Base-by-base conservation (phyloP, 2,797 vertebrate species). In the Helostoma temminkii region DNA sequence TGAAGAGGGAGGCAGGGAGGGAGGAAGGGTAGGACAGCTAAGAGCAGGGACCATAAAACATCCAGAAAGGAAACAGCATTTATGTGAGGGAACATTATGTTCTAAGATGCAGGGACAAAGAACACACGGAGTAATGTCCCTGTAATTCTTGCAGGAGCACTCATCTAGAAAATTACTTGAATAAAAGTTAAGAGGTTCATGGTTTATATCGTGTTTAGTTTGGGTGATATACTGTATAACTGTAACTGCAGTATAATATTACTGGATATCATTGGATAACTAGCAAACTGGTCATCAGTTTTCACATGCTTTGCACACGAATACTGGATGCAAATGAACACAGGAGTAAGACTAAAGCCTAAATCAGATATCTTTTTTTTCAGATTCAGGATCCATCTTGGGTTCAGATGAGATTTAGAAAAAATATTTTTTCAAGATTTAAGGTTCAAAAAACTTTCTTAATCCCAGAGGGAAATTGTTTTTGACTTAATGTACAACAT, bases 41-140 rank as follows among this genome's bases (percentile, higher is more conserved):
- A 50, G 41, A 72, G 68, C 49, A 64, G 42, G 36, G 60, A 58
- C 65, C 76, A 74, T 89, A 86, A 88, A 91, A 84, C 84, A 82
- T 61, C 26, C 34, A 18, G 37, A 56, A 75, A 76, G 43, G 75
- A 82, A 83, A 71, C 61, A 64, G 28, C 24, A 25, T 80, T 76
- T 56, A 78, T 71, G 61, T 64, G 48, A 56, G 42, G 49, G 72
- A 85, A 77, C 69, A 75, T 76, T 71, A 37, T 6, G 25, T 50
- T 55, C 24, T 66, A 30, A 83, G 79, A 62, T 54, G 36, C 61
- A 28, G 26, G 21, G 34, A 47, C n/a, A 49, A 50, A 59, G 32
- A 75, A 46, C 15, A 1, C 62, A 63, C 65, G 49, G 62, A 82
- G 55, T 64, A 65, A 64, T 63, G 25, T 54, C 65, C 48, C 49